These are phyloP conservation scores for Cyanoliseus patagonus DNA, from an alignment of 2,113 vertebrate species.

Conservation along the genomic window DNA sequence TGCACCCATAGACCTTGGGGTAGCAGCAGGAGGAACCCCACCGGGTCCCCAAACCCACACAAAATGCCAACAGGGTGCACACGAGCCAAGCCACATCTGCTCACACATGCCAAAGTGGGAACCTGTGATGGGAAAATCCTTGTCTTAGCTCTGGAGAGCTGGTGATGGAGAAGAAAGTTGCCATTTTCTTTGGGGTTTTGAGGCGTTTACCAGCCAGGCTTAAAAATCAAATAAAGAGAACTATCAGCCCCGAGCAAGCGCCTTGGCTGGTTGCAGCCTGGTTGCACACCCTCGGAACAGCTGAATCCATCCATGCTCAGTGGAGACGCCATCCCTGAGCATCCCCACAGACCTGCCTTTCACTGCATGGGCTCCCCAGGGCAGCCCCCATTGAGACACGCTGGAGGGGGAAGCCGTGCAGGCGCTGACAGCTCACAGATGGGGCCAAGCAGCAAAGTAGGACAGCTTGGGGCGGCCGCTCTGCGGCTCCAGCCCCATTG, in stretches of 20 bases:
- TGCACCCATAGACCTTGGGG: not conserved
- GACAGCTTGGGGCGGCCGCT: constrained; percentile 52
- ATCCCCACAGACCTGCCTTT: not conserved
- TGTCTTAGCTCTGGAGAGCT: not conserved
- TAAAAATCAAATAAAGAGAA: not conserved
- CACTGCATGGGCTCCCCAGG: fast-evolving
- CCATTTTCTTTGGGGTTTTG: not conserved
- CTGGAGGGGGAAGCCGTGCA: not conserved
- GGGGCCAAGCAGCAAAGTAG: constrained; percentile 54
- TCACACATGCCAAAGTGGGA: fast-evolving
- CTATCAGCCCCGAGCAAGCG: not conserved
- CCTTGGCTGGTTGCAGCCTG: not conserved
- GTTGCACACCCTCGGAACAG: not conserved
- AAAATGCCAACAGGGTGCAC: fast-evolving
- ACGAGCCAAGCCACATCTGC: not conserved
- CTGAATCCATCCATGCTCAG: not conserved
- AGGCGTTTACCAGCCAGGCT: fast-evolving
- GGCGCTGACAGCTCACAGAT: constrained; percentile 52
- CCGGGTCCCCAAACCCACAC: fast-evolving
- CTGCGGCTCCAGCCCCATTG: constrained; percentile 20
- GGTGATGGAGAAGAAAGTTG: not conserved
- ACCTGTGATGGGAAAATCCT: fast-evolving
- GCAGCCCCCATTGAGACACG: not conserved
- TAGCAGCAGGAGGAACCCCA: not conserved
- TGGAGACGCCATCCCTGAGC: not conserved